phyloP scores from a whole-genome alignment of 2,888 invertebrate genomes.

The Spodoptera exigua region DNA sequence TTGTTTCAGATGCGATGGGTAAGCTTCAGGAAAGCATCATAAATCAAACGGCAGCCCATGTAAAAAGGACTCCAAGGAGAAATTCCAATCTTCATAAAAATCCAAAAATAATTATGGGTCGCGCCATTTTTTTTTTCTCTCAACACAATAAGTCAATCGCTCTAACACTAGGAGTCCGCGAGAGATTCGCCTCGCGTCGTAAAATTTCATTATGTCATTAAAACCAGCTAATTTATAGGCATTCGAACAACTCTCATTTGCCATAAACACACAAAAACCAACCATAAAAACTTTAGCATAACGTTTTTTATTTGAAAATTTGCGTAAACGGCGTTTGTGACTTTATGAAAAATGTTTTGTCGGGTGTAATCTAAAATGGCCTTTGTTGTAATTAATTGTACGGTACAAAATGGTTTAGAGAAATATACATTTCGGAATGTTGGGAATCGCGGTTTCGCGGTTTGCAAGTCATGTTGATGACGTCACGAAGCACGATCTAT shows the following conservation, averaged over 20 bases:
- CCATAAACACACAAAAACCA: slow-evolving; percentile 77
- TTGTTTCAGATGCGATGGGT: slow-evolving; percentile 95
- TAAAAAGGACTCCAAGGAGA: slow-evolving; percentile 84
- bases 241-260: slow-evolving; percentile 83
- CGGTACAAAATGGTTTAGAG: slow-evolving; percentile 65
- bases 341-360: slow-evolving; percentile 68
- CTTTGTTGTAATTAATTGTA: slow-evolving; percentile 77
- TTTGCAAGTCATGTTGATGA: slow-evolving; percentile 46
- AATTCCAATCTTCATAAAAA: slow-evolving; percentile 89
- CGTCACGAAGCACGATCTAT: slow-evolving; percentile 47
- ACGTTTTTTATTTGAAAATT: slow-evolving; percentile 64
- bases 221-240: slow-evolving; percentile 88
- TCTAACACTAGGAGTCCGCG: slow-evolving; percentile 86
- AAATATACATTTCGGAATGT: slow-evolving; percentile 53
- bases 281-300: slow-evolving; percentile 71
- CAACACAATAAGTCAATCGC: slow-evolving; percentile 86
- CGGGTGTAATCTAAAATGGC: slow-evolving; percentile 83
- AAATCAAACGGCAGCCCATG: slow-evolving; percentile 74
- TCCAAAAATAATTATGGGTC: slow-evolving; percentile 83
- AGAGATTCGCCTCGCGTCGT: slow-evolving; percentile 88
- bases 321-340: slow-evolving; percentile 67
- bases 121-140: slow-evolving; percentile 70
- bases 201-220: slow-evolving; percentile 90
- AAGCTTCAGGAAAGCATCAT: slow-evolving; percentile 82
- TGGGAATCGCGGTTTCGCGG: slow-evolving; percentile 10